A percentile compares a stretch with the other conserved stretches of the same genome.
Conservation (phyloP, 2,113 vertebrate genomes). For the Loxodonta africana region DNA sequence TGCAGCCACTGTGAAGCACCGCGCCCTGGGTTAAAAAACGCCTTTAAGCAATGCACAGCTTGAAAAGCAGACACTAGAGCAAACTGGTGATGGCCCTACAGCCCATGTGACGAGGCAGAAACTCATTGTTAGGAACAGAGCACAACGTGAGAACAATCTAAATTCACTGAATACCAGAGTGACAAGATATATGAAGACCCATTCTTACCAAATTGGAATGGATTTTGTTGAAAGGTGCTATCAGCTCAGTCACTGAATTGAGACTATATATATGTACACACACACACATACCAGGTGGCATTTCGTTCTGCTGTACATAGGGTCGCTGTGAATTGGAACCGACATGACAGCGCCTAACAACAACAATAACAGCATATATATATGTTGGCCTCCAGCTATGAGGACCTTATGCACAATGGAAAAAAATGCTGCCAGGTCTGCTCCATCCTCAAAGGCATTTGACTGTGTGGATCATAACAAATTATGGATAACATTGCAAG, state of each 20-base stretch:
- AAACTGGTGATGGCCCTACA: background rate
- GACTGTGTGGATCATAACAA: too few species aligned
- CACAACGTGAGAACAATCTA: constrained; percentile 27
- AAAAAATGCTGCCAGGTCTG: too few species aligned
- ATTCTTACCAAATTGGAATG: background rate
- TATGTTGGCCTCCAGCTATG: too few species aligned
- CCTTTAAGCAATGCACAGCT: background rate
- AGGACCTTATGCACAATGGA: too few species aligned
- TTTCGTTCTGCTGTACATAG: background rate
- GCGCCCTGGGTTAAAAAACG: background rate
- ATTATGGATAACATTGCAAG: too few species aligned
- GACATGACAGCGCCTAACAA: background rate
- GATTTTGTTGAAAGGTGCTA: background rate
- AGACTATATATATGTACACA: background rate
- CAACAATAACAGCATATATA: background rate
- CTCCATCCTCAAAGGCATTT: too few species aligned
- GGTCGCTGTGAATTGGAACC: background rate
- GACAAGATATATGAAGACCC: constrained; percentile 41
- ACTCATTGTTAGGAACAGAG: constrained; percentile 53
- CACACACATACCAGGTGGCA: background rate
- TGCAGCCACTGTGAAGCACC: background rate
- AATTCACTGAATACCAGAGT: constrained; percentile 55
- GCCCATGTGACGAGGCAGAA: background rate
- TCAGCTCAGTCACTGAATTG: background rate
- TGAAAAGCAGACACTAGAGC: background rate